phyloP scores from a whole-genome alignment of 2,888 invertebrate genomes.

The Atherix ibis region DNA sequence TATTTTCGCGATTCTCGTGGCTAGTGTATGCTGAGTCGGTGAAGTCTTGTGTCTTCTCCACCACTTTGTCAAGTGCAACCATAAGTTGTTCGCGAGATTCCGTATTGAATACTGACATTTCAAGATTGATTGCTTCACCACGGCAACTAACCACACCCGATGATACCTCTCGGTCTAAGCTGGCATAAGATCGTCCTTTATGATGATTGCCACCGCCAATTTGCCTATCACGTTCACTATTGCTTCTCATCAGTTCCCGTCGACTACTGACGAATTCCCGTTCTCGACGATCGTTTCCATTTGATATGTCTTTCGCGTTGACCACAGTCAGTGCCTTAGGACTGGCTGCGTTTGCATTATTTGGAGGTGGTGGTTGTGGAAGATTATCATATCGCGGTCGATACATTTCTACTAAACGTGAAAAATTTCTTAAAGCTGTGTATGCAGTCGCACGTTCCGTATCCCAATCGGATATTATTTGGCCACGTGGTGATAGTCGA shows the following conservation, averaged over 20 bases:
- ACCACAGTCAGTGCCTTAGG: conserved; percentile 9
- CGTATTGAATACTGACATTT: conserved; percentile 24
- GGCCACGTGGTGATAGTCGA: conserved; percentile 14
- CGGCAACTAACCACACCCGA: conserved; percentile 6
- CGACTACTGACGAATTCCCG: conserved; percentile 10
- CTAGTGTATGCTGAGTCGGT: conserved; percentile 98
- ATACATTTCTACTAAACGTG: conserved; percentile 63
- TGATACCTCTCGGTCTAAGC: conserved; percentile 14
- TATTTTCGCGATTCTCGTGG: conserved; percentile 92
- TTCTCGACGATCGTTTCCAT: conserved; percentile 9
- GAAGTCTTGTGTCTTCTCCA: conserved; percentile 95
- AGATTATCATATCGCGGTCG: conserved; percentile 16
- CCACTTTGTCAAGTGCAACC: conserved; percentile 72
- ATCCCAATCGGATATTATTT: conserved; percentile 44
- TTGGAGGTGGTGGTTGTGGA: conserved; percentile 8
- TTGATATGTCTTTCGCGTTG: conserved; percentile 14
- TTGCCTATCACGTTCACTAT: conserved; percentile 17
- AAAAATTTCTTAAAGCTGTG: conserved; percentile 62
- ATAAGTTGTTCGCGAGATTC: conserved; percentile 60
- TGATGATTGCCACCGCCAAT: conserved; percentile 10
- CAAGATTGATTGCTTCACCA: conserved; percentile 14
- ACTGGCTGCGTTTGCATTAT: conserved; percentile 8
- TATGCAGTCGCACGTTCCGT: conserved; percentile 51
- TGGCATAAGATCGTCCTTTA: conserved; percentile 13
- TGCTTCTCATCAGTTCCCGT: conserved; percentile 17